Conservation (phyloP, 1,140 invertebrate genomes). For the Charaxes varanes region DNA sequence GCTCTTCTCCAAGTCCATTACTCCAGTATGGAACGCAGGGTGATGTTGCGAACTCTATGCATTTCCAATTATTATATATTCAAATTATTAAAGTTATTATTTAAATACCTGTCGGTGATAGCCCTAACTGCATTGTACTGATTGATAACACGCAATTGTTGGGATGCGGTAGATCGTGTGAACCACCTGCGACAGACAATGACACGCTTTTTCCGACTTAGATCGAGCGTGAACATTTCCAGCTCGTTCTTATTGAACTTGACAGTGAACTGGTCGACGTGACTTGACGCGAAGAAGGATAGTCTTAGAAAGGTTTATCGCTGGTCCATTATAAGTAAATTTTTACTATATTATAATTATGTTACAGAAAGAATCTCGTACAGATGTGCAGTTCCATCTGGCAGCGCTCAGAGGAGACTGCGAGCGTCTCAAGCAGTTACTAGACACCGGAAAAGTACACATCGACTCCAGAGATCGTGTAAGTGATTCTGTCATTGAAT, state of each 20-base stretch:
- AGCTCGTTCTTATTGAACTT: conserved; percentile 8
- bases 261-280: background rate
- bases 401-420: conserved; percentile 90
- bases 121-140: background rate
- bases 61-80: too few species aligned
- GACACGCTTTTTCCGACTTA: conserved; percentile 1
- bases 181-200: background rate
- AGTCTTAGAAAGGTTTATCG: background rate
- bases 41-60: too few species aligned
- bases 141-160: conserved; percentile 16
- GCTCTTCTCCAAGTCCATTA: too few species aligned
- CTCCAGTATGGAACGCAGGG: too few species aligned
- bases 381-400: conserved; percentile 91
- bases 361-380: conserved; percentile 91
- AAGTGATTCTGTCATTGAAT: too few species aligned
- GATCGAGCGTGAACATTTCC: background rate
- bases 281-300: background rate
- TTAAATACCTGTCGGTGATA: too few species aligned
- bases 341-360: conserved; percentile 1
- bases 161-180: background rate
- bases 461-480: conserved; percentile 95
- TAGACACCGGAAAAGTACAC: conserved; percentile 93
- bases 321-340: too few species aligned
- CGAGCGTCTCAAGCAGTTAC: conserved; percentile 82
- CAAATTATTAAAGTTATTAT: too few species aligned